Percentiles rank a stretch among this genome's conserved stretches.
These are phyloP conservation scores for Dasyornis broadbenti DNA, from an alignment of 2,113 vertebrate species.

Conservation along the genomic window DNA sequence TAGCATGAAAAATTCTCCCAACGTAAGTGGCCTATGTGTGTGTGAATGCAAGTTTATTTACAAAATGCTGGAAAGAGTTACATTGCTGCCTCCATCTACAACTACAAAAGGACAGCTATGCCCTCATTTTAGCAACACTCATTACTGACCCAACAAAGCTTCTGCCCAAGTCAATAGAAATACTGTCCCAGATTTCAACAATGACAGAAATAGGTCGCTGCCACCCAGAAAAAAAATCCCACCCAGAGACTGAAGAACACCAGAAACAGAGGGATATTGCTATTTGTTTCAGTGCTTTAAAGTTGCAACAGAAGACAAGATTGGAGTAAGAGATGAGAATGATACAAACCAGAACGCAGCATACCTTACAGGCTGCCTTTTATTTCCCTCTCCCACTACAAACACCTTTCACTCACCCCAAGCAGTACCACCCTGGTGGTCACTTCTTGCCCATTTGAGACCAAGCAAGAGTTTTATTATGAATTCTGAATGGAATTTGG, in stretches of 20 bases:
- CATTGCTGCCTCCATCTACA: background rate
- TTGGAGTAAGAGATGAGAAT: background rate
- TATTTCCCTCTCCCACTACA: background rate
- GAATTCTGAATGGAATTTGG: background rate
- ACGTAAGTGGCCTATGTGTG: background rate
- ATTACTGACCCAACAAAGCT: conserved; percentile 5
- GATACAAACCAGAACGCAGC: background rate
- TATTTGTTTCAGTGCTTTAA: background rate
- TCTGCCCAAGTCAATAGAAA: background rate
- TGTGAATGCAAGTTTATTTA: background rate
- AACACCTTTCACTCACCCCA: background rate
- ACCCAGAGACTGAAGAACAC: background rate
- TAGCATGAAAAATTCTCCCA: background rate
- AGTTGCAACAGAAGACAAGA: background rate
- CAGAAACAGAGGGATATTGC: background rate
- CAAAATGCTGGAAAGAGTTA: background rate
- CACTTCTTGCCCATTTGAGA: background rate
- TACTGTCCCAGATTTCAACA: background rate
- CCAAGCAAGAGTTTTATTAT: background rate
- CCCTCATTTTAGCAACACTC: background rate
- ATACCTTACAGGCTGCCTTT: background rate
- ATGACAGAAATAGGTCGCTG: background rate
- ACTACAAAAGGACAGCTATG: background rate
- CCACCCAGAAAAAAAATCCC: background rate
- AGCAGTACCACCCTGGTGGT: background rate